Evolutionary conservation across 2,888 invertebrate species (phyloP), one percentile per base, ranked within the genome.

Genomic region (Rotaria magnacalcarata): DNA sequence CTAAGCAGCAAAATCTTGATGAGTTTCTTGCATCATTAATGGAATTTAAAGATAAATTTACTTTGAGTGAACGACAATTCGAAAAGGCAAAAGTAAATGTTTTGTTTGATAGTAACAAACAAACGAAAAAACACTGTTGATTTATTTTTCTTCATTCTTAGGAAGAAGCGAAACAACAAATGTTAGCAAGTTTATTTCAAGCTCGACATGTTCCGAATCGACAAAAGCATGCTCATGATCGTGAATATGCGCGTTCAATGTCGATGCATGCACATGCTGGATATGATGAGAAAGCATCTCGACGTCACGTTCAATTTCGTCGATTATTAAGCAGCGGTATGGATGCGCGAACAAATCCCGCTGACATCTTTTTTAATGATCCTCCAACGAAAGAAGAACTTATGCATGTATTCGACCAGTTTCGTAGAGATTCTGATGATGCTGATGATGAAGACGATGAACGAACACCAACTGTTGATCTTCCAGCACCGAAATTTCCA

Each of bases 391-490:
- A 2, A 27, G 67, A 67, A 67, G 67, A 67, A 10, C 4, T 67
- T 2, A 67, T 67, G 16, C 16, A 14, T 19, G 34, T 34, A 67
- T 67, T 67, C 41, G 67, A 67, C 7, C 67, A 41, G 34, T 2
- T 16, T 16, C 6, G 14, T 27, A 16, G 5, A 3, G 67, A 34
- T 34, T 34, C 67, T 14, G 67, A 67, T 6, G 67, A 67, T 67
- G 67, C 67, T 10, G 67, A 67, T 19, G 67, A 67, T 67, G 67
- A 67, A 67, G 58, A 67, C 19, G 67, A 67, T 41, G 67, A 67
- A 14, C 67, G 67, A 14, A 67, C 67, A 34, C 67, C 67, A 34
- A 67, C 67, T 19, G 67, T 67, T 67, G 27, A 34, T 6, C 67
- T 7, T 67, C 67, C 67, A 19, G 3, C 7, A 27, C 34, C 34